phyloP scores from a whole-genome alignment of 2,113 vertebrate species.

The Oenanthe oenanthe region DNA sequence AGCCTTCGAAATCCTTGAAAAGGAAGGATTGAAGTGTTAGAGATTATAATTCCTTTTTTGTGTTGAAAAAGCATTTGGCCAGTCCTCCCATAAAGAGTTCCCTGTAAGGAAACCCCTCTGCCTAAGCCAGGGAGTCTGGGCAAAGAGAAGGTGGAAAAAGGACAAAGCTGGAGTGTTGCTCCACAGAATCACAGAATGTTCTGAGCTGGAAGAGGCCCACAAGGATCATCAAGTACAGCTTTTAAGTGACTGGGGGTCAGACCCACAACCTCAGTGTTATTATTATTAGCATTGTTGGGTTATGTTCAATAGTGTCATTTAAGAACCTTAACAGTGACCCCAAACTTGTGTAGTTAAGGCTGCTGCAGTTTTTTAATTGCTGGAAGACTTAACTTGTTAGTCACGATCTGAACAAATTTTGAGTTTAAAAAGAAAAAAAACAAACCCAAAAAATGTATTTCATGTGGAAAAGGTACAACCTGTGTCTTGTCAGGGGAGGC shows the following conservation, averaged over 20 bases:
- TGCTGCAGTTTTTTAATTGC: neutral
- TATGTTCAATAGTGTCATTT: neutral
- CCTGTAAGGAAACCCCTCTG: neutral
- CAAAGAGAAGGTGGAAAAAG: neutral
- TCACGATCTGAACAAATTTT: neutral
- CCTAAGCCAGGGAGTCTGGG: neutral
- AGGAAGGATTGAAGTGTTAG: neutral
- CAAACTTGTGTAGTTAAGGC: neutral
- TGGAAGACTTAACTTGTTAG: neutral
- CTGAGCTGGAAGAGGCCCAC: neutral
- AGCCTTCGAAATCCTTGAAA: neutral
- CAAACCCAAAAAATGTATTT: neutral
- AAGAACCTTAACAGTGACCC: neutral
- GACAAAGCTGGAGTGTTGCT: neutral
- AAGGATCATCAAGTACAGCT: neutral
- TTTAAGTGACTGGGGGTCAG: neutral
- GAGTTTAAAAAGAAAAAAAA: neutral
- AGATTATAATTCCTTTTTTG: neutral
- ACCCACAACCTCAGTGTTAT: neutral
- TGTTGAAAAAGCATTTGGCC: neutral
- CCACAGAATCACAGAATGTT: neutral
- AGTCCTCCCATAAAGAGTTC: neutral
- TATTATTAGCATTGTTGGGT: neutral
- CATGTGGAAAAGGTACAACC: neutral
- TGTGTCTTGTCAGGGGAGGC: neutral